Base-by-base conservation (phyloP, 2,888 invertebrate genomes). In the Mesorhabditis spiculigera region DNA sequence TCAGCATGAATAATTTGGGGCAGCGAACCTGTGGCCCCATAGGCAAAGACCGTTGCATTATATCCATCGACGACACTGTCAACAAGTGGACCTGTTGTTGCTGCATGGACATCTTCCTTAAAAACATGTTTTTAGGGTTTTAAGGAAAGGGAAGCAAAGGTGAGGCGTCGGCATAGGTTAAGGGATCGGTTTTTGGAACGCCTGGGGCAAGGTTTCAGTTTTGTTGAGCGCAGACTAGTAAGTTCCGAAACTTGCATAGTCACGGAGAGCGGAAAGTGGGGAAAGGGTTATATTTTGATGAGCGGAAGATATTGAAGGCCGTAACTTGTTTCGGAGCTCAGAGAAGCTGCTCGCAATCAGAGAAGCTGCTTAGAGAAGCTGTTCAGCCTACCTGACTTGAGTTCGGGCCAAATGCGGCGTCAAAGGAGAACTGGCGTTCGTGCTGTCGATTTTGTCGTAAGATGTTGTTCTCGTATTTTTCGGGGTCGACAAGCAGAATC, bases 41-140 rank as follows among this genome's bases (percentile, higher is more conserved):
- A 96, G 0, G 96, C 95, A 87, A 96, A 96, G 43, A 96, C 94
- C 0, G 95, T 95, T 0, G 93, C 95, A 83, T 95, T 95, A 86
- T 92, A 93, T 0, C 96, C 96, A 72, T 89, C 87, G 44, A 95
- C 89, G 0, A 96, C 93, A 83, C 93, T 93, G 63, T 91, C 91
- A 3, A 96, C 93, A 28, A 96, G 89, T 28, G 91, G 90, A 68
- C 92, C 92, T 43, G 94, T 93, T 0, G 95, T 94, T 5, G 91
- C 90, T 73, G 91, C 91, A 87, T 95, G 96, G 0, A 96, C 93
- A 67, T 92, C 91, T 85, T 92, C 91, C 90, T 91, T 87, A 62
- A 81, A 81, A 63, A 16, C 28, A 28, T 28, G 41, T 28, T 28
- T 28, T 28, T 28, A 28, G 28, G 28, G 28, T 28, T 28, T 1